Evolutionary conservation across 2,113 vertebrate genomes (phyloP).

Genomic region (Pseudolaguvia tuberculata): DNA sequence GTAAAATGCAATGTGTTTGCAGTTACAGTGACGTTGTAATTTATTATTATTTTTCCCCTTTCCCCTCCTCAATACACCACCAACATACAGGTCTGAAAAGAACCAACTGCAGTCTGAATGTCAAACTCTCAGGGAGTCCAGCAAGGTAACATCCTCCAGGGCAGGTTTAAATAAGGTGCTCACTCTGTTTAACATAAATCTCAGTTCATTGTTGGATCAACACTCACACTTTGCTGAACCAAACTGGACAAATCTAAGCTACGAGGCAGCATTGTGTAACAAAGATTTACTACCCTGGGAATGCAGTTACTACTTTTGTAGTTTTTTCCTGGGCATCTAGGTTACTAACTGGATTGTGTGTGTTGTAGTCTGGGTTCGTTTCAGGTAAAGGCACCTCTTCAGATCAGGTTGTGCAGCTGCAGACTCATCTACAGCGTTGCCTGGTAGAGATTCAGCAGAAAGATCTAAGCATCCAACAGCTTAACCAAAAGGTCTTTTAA

Average conservation of each 20-base stretch:
- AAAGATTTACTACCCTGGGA: not conserved
- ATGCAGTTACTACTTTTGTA: not conserved
- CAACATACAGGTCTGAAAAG: conserved; percentile 66
- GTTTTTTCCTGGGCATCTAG: not conserved
- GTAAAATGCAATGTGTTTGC: too few species aligned
- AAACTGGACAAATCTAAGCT: not conserved
- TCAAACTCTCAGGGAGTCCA: conserved; percentile 55
- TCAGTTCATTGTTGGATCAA: not conserved
- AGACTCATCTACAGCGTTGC: conserved; percentile 71
- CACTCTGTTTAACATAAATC: not conserved
- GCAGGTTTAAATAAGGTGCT: not conserved
- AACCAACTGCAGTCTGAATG: conserved; percentile 60
- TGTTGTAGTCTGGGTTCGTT: conserved; percentile 43
- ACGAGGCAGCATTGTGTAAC: not conserved
- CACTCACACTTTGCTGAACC: not conserved
- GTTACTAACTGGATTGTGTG: not conserved
- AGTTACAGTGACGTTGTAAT: too few species aligned
- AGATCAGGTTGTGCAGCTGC: conserved; percentile 55
- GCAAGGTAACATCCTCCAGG: conserved; percentile 55
- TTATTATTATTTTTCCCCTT: too few species aligned
- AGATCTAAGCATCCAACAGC: conserved; percentile 73
- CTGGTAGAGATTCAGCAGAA: conserved; percentile 76
- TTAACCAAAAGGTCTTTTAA: conserved; percentile 72
- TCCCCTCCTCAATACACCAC: not conserved
- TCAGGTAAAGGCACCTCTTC: conserved; percentile 49